Evolutionary conservation across 2,888 invertebrate genomes (phyloP).

Genomic region (Lycophotia porphyrea): DNA sequence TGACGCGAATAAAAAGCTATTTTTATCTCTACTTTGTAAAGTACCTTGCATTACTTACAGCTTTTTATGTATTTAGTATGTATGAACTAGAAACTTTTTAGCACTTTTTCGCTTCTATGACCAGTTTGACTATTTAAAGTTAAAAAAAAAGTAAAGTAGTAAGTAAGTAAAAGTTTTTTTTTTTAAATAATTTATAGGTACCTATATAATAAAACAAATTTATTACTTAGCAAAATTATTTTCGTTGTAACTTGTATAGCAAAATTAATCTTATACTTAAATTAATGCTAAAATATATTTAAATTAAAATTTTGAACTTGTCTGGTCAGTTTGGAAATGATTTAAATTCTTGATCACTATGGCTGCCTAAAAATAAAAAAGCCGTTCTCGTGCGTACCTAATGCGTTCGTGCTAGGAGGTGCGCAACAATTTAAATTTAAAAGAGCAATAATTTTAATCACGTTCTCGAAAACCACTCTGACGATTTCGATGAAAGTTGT

Average conservation of each 20-base stretch:
- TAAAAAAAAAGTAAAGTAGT: no score
- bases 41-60: slow-evolving; percentile 34
- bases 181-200: no score
- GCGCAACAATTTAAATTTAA: not conserved
- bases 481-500: not conserved
- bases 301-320: slow-evolving; percentile 13
- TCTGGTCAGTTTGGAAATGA: slow-evolving; percentile 14
- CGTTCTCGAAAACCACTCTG: not conserved
- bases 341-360: slow-evolving; percentile 5
- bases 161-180: no score
- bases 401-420: slow-evolving; percentile 1
- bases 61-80: slow-evolving; percentile 31
- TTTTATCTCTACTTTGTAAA: slow-evolving; percentile 52
- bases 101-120: not conserved
- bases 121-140: not conserved
- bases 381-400: not conserved
- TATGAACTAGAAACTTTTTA: not conserved
- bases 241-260: not conserved
- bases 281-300: slow-evolving; percentile 27
- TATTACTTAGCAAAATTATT: no score
- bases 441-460: not conserved
- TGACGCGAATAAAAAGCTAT: slow-evolving; percentile 56
- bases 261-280: slow-evolving; percentile 9
- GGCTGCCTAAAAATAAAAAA: slow-evolving; percentile 30
- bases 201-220: no score